Base-by-base conservation (phyloP, 2,797 vertebrate genomes). In the Epinephelus awoara region DNA sequence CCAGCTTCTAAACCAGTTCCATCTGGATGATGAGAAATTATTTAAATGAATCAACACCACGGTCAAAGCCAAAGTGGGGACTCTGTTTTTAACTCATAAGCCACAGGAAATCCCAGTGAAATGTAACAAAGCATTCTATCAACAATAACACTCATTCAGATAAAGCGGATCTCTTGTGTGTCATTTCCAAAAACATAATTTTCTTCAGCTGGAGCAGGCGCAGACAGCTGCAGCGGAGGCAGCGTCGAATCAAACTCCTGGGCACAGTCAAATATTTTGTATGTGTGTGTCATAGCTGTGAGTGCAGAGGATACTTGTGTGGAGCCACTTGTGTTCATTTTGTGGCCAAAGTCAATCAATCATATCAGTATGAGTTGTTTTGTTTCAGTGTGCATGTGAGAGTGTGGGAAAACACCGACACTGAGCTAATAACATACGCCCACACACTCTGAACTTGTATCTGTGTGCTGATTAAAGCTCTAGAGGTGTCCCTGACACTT, bases 11-110 rank as follows among this genome's bases (percentile, higher is more conserved):
- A 61, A 74, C 34, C 2, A 59, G 29, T 67, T 78, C 49, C 25
- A 58, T 38, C 44, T 64, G 3, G 64, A 68, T 52, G 25, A 21
- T 59, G 21, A 67, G 18, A n/a, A 75, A 42, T 58, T 19, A 70
- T 59, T 6, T 52, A 54, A 68, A 63, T 50, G n/a, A 40, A 23
- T 29, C 40, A 63, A 67, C 12, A 56, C 7, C 19, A 38, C 19
- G 4, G 52, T 29, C 23, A 64, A 50, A 49, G 18, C 44, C 21
- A 44, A 42, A 52, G 21, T 3, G 6, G 18, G n/a, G n/a, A 19
- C 5, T 55, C 4, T 63, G 2, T 29, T 64, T 56, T 38, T 8
- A 44, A 68, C 23, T 62, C 52, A 15, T 2, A 23, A 27, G 49
- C 3, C 40, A 19, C 27, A 46, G 4, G 46, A 57, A 21, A 70